Base-by-base conservation (phyloP, 2,888 invertebrate species). In the Drosophila yooni region DNA sequence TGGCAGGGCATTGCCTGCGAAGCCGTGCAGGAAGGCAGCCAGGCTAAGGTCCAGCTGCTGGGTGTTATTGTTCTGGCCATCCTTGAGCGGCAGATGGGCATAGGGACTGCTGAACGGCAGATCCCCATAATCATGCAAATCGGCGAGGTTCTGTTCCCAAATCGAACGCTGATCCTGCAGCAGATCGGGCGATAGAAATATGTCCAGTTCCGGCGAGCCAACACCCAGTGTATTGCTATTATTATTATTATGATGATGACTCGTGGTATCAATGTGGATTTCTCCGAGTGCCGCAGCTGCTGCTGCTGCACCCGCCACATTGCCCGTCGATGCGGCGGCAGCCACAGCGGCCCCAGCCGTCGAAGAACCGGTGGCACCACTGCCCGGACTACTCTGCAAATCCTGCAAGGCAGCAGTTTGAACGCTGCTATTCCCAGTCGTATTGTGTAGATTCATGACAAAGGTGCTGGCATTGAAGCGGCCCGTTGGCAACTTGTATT, bases 81-180 rank as follows among this genome's bases (percentile, higher is more conserved):
- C 86, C 93, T 94, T 83, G 80, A 94, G 77, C 8, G 93, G 92
- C 53, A 93, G 77, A 63, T 91, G 87, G 25, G 87, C 91, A 64
- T 92, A 92, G 3, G 88, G 91, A 57, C 82, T 88, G 72, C 81
- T 69, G 1, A 89, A 77, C 1, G 92, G 81, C 57, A 91, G 73
- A 61, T 92, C 92, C 4, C 92, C 94, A 75, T 94, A 95, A 74
- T 95, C 95, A 71, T 94, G 93, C 15, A 95, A 88, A 90, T 95
- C 95, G 0, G 95, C 94, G 74, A 95, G 83, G 79, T 95, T 95
- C 78, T 95, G 95, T 54, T 94, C 94, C 82, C 94, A 94, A 1
- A 95, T 94, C 0, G 95, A 94, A 31, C 91, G 91, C 50, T 91
- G 89, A 65, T 92, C 92, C 62, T 90, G 88, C 75, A 91, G 88